Evolutionary conservation across 1,140 invertebrate species (phyloP).

Genomic region (Cyrtorhinus lividipennis): DNA sequence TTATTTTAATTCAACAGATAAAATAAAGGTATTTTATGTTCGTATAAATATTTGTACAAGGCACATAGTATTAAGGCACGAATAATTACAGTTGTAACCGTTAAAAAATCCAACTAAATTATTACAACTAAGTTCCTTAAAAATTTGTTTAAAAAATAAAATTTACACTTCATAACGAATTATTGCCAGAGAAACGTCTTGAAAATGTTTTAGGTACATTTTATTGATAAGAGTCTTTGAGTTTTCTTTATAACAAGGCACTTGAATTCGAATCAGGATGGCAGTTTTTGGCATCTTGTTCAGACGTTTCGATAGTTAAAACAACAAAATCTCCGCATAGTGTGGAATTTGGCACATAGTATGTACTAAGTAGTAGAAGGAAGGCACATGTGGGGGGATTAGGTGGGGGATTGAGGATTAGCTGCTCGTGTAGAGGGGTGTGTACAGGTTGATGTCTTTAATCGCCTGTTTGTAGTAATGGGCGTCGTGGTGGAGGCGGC

Average conservation of each 20-base stretch:
- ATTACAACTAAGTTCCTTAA: not conserved
- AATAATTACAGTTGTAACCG: not conserved
- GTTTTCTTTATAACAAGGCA: not conserved
- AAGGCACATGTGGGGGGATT: not conserved
- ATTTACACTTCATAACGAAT: not conserved
- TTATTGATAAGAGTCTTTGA: not conserved
- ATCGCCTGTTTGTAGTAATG: slow-evolving; percentile 20
- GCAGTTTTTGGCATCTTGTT: not conserved
- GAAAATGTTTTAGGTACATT: not conserved
- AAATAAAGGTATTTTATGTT: not conserved
- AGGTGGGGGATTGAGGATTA: not conserved
- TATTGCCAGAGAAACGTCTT: not conserved
- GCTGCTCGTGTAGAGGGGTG: slow-evolving; percentile 13
- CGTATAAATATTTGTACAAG: not conserved
- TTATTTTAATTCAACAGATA: not conserved
- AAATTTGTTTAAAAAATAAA: not conserved
- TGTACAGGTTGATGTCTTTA: slow-evolving; percentile 18
- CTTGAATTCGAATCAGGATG: not conserved
- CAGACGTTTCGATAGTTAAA: not conserved
- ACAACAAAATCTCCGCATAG: not conserved
- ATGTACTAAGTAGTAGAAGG: not conserved
- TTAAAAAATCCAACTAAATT: not conserved
- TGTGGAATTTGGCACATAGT: slow-evolving; percentile 1
- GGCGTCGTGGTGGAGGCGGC: slow-evolving; percentile 15
- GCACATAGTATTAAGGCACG: not conserved